Evolutionary conservation across 2,113 vertebrate species (phyloP).

Genomic region (Ramphastos sulfuratus): DNA sequence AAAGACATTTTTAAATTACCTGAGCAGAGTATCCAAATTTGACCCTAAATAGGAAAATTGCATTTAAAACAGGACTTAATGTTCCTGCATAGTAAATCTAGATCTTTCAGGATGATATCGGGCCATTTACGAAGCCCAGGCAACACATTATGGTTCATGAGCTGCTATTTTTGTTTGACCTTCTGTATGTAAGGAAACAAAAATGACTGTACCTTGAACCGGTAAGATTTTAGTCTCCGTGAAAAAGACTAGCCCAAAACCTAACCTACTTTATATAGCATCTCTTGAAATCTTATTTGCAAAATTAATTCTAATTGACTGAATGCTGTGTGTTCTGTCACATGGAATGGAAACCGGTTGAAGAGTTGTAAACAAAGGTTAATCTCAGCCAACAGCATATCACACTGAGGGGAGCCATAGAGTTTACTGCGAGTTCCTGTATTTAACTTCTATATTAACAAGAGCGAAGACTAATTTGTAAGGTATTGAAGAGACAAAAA

Average conservation of each 20-base stretch:
- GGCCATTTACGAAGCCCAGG: constrained; percentile 13
- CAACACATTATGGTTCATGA: constrained; percentile 18
- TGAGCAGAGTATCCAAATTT: constrained; percentile 4
- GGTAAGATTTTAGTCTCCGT: neutral
- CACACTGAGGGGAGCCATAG: neutral
- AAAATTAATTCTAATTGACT: constrained; percentile 62
- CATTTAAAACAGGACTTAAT: constrained; percentile 35
- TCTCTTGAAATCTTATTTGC: constrained; percentile 32
- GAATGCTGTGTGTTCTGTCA: neutral
- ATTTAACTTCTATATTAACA: neutral
- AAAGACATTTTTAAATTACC: constrained; percentile 7
- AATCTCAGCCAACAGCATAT: neutral
- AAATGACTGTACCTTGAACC: neutral
- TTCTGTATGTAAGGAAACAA: constrained; percentile 24
- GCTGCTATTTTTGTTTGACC: constrained; percentile 28
- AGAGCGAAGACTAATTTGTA: neutral
- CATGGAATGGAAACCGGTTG: constrained; percentile 38
- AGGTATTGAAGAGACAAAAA: neutral
- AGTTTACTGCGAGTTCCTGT: neutral
- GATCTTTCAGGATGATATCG: neutral
- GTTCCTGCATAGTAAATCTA: neutral
- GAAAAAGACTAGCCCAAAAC: neutral
- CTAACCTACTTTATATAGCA: neutral
- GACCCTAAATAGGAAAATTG: constrained; percentile 19
- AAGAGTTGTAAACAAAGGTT: constrained; percentile 48